Evolutionary conservation across 2,797 vertebrate genomes (phyloP), one percentile per base, ranked within the genome.

Genomic region (Mallotus villosus): DNA sequence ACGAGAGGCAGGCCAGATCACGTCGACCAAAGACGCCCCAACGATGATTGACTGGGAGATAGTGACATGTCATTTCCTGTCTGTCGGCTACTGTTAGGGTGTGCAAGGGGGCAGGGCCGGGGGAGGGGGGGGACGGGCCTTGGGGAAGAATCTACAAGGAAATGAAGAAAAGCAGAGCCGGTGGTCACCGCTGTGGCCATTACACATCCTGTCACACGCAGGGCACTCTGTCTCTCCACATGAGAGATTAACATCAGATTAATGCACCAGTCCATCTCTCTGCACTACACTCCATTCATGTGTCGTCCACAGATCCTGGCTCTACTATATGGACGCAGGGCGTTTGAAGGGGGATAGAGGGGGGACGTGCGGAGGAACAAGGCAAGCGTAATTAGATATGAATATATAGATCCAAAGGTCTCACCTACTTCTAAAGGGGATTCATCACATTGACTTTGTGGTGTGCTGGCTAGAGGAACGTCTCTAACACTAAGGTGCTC

Each of bases 41-140:
- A 34, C 62, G 68, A 55, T 6, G 66, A 67, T 57, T 73, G 83
- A 84, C 61, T 72, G 75, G n/a, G 59, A 74, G 74, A 84, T 5
- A 81, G 71, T 66, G 65, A 73, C 71, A 62, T 67, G 74, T 90
- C 78, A 88, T 87, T 85, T 88, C 87, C 87, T 87, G 83, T 74
- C 51, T 27, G 71, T 71, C 25, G 74, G 84, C 86, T 82, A 83
- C 70, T 70, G 85, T 86, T 84, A 41, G 16, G 14, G 19, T 59
- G 67, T 29, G 34, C 12, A 55, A 0, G 73, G 63, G 46, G 63
- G 79, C 77, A 74, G 78, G 79, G 83, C 49, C 4, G 75, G 62
- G 78, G 78, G 71, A 81, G 78, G 82, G 84, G 75, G 74, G 76
- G 75, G 78, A 76, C 68, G 63, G 70, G 74, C 70, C 71, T 41